Evolutionary conservation across 2,797 vertebrate species (phyloP), one percentile per base, ranked within the genome.

Genomic region (Cheracebus regulus): DNA sequence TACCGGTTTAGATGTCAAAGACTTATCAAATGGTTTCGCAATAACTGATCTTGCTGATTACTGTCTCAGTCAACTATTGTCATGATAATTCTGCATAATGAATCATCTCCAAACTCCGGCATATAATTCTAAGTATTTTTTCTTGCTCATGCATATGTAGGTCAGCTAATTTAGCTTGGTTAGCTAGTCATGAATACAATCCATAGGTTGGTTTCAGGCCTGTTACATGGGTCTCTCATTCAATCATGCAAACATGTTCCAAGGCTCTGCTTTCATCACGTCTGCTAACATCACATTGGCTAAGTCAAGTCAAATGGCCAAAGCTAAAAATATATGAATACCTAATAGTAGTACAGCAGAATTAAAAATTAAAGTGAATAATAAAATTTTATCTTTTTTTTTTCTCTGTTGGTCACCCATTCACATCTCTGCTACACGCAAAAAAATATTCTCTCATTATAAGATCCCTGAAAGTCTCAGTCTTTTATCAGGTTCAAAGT

Each of bases 1-100:
- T 33, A 87, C 28, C 96, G 61, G 83, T 78, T 33, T 73, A 11
- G 75, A 95, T 96, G 14, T 57, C 86, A 72, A 97, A 78, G 67
- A 8, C 81, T 41, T 79, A 55, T 28, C 22, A 95, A 44, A 41
- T 67, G 9, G 10, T 33, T 89, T 96, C 46, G 13, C 20, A 46
- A 3, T 11, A 0, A 2, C 3, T 67, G 30, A 52, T 50, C 13
- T 84, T 52, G 8, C 4, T 92, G 4, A 10, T 33, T 70, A 28
- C 15, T 44, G 14, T 84, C 39, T 88, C 26, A 78, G 28, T 75
- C 55, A 61, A 7, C 36, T 48, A 10, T 19, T 30, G 2, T 82
- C 41, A 90, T 19, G 36, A 76, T 28, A 81, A 58, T 82, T 13
- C n/a, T 78, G 17, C 22, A 26, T 14, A 72, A 20, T 0, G 58